Evolutionary conservation across 64 coral and sea anemone species (phyloP).

Genomic region (Montipora capricornis): DNA sequence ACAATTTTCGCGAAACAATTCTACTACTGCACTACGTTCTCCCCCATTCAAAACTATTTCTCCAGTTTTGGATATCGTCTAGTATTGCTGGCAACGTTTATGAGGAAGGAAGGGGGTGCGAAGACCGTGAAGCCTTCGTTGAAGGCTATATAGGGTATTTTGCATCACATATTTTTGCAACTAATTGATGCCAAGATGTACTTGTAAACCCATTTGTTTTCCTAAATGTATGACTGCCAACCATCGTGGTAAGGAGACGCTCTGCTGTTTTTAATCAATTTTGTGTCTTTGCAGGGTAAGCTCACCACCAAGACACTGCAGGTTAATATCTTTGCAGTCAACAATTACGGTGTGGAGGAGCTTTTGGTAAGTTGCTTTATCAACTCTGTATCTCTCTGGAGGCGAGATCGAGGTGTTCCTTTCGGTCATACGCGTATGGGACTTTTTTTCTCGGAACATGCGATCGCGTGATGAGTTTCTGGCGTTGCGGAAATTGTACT

Average conservation of each 20-base stretch:
- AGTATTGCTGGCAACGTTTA: too few relatives aligned
- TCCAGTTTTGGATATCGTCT: too few relatives aligned
- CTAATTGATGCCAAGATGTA: background rate
- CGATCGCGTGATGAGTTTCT: too few relatives aligned
- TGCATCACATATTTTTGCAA: background rate
- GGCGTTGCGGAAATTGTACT: too few relatives aligned
- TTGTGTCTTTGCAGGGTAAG: conserved; percentile 64
- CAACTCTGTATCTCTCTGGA: background rate
- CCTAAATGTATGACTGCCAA: background rate
- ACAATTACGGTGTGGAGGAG: conserved; percentile 74
- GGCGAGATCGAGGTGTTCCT: background rate
- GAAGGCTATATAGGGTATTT: too few relatives aligned
- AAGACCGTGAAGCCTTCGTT: too few relatives aligned
- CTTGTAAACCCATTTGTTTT: background rate
- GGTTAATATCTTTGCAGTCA: conserved; percentile 74
- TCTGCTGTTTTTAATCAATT: background rate
- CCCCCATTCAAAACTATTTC: too few relatives aligned
- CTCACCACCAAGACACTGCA: conserved; percentile 83
- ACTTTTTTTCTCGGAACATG: background rate
- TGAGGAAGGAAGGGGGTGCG: too few relatives aligned
- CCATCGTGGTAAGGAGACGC: background rate
- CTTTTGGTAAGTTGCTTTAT: conserved; percentile 77
- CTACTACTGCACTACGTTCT: too few relatives aligned
- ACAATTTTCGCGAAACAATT: too few relatives aligned
- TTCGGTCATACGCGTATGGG: background rate